phyloP scores from a whole-genome alignment of 2,888 invertebrate species.

The Strigamia maritima region DNA sequence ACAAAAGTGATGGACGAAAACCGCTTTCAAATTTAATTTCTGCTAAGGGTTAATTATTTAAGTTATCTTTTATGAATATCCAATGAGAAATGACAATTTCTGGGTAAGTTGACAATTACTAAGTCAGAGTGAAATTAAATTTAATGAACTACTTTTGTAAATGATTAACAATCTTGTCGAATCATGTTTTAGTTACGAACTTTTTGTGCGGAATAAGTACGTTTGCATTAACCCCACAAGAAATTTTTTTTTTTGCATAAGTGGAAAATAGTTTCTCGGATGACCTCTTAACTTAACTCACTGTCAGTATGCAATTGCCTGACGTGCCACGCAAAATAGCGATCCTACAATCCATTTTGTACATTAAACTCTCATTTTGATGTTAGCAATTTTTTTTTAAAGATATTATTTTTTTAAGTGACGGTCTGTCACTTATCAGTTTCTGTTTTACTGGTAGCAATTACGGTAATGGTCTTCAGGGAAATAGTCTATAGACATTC shows the following conservation, averaged over 20 bases:
- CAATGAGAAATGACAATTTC: constrained; percentile 1
- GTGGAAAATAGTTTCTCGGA: background rate
- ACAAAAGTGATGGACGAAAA: background rate
- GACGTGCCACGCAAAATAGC: constrained; percentile 2
- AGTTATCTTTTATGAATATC: background rate
- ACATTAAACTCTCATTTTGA: no score
- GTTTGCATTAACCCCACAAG: background rate
- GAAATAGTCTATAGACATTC: constrained; percentile 33
- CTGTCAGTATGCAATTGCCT: no score
- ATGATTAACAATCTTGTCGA: background rate
- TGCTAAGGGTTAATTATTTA: background rate
- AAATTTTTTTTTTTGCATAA: background rate
- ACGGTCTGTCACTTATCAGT: background rate
- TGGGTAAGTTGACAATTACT: background rate
- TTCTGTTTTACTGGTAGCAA: constrained; percentile 33
- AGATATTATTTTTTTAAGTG: background rate
- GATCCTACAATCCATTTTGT: no score
- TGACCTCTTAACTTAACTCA: constrained; percentile 12
- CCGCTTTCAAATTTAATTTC: constrained; percentile 1
- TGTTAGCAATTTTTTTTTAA: no score
- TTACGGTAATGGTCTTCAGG: constrained; percentile 37
- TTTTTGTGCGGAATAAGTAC: no score
- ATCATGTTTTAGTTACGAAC: no score
- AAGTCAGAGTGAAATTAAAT: background rate
- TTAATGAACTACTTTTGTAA: background rate